Base-by-base conservation (phyloP, 2,113 vertebrate genomes). In the Lasiurus borealis region DNA sequence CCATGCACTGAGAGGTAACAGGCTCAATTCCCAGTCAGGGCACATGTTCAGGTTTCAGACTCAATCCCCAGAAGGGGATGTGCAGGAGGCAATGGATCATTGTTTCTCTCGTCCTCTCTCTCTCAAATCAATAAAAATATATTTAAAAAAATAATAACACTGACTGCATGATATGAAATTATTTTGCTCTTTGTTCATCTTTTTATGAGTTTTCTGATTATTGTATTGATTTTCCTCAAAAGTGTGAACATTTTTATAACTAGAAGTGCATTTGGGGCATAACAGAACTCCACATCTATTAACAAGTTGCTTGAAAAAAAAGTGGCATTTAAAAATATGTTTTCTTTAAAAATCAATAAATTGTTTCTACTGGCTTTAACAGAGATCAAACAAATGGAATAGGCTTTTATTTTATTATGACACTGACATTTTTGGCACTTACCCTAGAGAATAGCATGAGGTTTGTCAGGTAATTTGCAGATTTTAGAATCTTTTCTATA, bases 261-360 rank as follows among this genome's bases (percentile, higher is more conserved):
- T 64, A 92, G 14, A 93, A 57, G 57, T 3, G 2, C 21, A 11
- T 91, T 78, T 87, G 78, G 57, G 66, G 72, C 36, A 82, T 71
- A 54, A 52, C 54, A 93, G 50, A 85, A 75, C 78, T 82, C 81
- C 54, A 48, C 16, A 77, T 92, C 77, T 75, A 88, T 92, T 88
- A 88, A 75, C 48, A 85, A 85, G 89, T 36, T 66, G 44, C 82
- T 93, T 69, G 54, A 48, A 77, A 88, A 94, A 40, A 52, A 91
- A 62, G 66, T 59, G 77, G 23, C 72, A 94, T 95, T 97, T 93
- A 86, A 88, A 90, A 95, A 86, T 57, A 90, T 36, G 54, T 94
- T 94, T 93, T 88, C 87, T 83, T 85, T 75, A 87, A 85, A 92
- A 95, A 95, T 95, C 97, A 97, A 96, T 97, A 96, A 94, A 97